These are phyloP conservation scores for Macroteleia sp. DNA, from an alignment of 2,888 invertebrate genomes.

Conservation along the genomic window DNA sequence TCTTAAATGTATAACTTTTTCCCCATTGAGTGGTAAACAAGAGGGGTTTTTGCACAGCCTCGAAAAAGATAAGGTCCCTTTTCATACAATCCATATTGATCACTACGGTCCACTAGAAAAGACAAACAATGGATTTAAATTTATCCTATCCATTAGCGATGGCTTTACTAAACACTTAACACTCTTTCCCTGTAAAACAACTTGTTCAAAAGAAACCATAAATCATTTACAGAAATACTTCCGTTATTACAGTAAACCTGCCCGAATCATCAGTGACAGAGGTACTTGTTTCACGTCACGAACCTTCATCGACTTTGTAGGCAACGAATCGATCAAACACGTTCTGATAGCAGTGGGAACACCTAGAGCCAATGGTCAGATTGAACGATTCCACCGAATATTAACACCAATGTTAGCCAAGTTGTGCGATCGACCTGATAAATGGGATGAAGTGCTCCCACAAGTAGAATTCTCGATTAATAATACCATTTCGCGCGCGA, in stretches of 20 bases:
- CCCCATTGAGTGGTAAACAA: conserved; percentile 60
- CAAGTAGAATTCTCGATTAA: conserved; percentile 69
- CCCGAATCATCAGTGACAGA: not conserved
- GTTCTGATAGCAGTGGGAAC: conserved; percentile 68
- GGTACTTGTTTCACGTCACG: not conserved
- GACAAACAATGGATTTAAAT: not conserved
- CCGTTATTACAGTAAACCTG: not conserved
- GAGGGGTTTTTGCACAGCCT: conserved; percentile 69
- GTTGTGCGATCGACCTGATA: conserved; percentile 39
- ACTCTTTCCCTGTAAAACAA: conserved; percentile 2
- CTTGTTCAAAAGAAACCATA: not conserved
- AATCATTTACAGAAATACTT: not conserved
- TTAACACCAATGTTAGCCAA: conserved; percentile 70
- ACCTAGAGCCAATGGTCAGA: conserved; percentile 74
- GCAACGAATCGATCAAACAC: conserved; percentile 30
- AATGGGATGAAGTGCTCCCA: conserved; percentile 64
- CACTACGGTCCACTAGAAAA: conserved; percentile 3
- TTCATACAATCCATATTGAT: not conserved
- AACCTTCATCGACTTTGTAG: not conserved
- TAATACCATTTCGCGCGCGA: conserved; percentile 69
- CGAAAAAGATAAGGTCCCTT: conserved; percentile 51
- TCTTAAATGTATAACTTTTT: conserved; percentile 69
- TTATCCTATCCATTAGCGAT: not conserved
- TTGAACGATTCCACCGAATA: conserved; percentile 66
- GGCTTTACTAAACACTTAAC: not conserved